These are phyloP conservation scores for Urocyon cinereoargenteus DNA, from an alignment of 2,797 vertebrate genomes.

Conservation along the genomic window DNA sequence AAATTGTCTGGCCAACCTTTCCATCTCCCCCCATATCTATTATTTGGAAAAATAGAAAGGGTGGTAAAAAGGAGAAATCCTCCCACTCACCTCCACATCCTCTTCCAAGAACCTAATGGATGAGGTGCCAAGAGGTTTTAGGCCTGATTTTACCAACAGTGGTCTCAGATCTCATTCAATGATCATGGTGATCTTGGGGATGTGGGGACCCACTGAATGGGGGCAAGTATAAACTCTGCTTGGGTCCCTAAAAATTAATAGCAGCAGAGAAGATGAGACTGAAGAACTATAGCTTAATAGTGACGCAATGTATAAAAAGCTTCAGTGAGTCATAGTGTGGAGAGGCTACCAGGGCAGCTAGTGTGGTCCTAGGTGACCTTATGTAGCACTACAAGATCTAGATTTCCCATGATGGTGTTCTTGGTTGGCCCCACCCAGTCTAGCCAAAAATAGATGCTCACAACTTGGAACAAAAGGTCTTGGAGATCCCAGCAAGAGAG, in stretches of 20 bases:
- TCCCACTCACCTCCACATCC: too few relatives aligned
- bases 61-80: neutral
- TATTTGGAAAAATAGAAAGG: neutral
- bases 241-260: neutral
- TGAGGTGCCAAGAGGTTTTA: neutral
- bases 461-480: neutral
- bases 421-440: neutral
- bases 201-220: too few relatives aligned
- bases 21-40: accelerated
- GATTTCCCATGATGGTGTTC: neutral
- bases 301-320: neutral
- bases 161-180: neutral
- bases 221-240: neutral
- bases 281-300: neutral
- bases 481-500: neutral
- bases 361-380: neutral
- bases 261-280: neutral
- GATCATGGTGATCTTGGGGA: neutral
- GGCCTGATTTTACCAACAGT: neutral
- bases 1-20: neutral
- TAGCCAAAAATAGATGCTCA: too few relatives aligned
- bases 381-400: neutral
- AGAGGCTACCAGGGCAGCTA: neutral
- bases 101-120: neutral
- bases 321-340: neutral